Percentiles rank a stretch among this genome's conserved stretches.
Evolutionary conservation across 2,888 invertebrate genomes (phyloP).

Genomic region (Drosophila prolongata): DNA sequence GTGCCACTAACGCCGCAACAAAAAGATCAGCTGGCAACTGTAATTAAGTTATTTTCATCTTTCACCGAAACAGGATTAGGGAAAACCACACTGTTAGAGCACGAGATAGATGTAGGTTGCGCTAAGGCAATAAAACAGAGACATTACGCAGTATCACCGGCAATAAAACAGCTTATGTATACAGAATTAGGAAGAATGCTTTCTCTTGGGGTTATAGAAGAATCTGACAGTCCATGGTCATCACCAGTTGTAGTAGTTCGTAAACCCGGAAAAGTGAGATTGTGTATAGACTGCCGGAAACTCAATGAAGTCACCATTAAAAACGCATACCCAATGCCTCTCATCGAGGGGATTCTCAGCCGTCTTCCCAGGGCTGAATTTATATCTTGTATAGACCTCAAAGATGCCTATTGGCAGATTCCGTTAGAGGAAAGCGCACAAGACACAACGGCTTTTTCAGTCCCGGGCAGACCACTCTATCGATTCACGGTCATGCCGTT

Average conservation of each 20-base stretch:
- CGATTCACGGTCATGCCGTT: constrained; percentile 1
- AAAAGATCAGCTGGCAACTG: neutral
- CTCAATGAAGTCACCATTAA: neutral
- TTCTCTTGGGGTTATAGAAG: neutral
- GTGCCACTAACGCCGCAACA: neutral
- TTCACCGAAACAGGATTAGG: neutral
- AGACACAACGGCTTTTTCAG: neutral
- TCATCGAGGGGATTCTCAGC: constrained; percentile 1
- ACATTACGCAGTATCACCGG: neutral
- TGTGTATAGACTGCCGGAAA: neutral
- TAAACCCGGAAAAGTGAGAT: neutral
- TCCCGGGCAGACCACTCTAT: neutral
- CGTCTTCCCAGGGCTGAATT: neutral
- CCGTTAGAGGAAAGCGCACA: neutral
- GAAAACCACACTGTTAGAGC: neutral
- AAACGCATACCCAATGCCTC: neutral
- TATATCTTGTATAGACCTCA: neutral
- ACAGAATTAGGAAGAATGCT: neutral
- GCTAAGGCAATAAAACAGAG: constrained; percentile 1
- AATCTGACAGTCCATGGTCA: neutral
- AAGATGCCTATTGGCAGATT: neutral
- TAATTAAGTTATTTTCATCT: neutral
- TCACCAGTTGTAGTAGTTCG: neutral
- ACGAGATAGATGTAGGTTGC: neutral
- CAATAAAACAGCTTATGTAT: neutral